Percentiles rank a stretch among this genome's conserved stretches.
These are phyloP conservation scores for Arctopsyche grandis DNA, from an alignment of 1,140 invertebrate genomes.

Conservation along the genomic window DNA sequence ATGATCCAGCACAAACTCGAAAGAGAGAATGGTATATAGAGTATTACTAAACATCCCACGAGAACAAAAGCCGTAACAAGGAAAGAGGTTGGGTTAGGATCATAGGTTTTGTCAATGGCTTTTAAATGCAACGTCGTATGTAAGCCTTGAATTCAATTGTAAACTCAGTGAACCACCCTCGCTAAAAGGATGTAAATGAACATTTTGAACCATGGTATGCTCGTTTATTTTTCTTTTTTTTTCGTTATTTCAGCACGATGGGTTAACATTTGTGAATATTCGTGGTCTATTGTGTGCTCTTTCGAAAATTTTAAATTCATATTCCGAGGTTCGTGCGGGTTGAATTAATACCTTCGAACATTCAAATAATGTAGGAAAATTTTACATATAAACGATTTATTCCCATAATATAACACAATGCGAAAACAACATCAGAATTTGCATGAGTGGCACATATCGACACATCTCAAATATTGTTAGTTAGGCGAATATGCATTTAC, in stretches of 20 bases:
- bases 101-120: neutral
- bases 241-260: neutral
- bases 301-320: neutral
- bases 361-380: too few species aligned
- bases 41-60: neutral
- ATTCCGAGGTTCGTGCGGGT: too few species aligned
- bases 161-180: neutral
- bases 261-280: neutral
- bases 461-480: too few species aligned
- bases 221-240: neutral
- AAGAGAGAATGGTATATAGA: neutral
- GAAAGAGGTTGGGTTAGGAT: neutral
- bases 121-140: too few species aligned
- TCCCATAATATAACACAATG: too few species aligned
- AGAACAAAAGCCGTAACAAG: neutral
- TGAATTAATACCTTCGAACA: too few species aligned
- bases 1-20: neutral
- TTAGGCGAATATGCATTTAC: too few species aligned
- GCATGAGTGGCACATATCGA: too few species aligned
- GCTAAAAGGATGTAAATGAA: constrained; percentile 9
- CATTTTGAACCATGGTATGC: neutral
- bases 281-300: neutral
- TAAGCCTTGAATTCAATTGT: neutral
- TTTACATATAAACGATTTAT: too few species aligned
- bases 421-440: too few species aligned